phyloP scores from a whole-genome alignment of 2,113 vertebrate genomes.

The Megatriorchis doriae region DNA sequence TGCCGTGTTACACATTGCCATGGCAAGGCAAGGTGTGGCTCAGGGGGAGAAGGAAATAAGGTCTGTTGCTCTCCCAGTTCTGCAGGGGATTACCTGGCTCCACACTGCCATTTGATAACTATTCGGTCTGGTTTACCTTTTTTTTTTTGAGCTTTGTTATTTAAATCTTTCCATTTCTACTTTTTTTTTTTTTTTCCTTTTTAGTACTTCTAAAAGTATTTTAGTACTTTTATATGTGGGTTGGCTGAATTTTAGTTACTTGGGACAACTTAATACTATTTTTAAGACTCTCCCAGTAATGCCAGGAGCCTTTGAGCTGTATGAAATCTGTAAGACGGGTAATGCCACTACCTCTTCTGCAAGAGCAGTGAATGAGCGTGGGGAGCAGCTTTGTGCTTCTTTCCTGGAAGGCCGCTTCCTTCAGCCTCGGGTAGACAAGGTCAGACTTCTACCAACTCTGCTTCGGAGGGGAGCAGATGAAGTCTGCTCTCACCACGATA shows the following conservation, averaged over 20 bases:
- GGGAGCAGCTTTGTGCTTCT: not conserved
- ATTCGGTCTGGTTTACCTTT: not conserved
- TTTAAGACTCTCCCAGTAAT: not conserved
- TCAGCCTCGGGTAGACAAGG: not conserved
- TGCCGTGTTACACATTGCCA: not conserved
- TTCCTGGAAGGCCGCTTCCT: not conserved
- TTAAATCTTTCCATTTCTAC: not conserved
- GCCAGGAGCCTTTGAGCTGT: not conserved
- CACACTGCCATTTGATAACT: not conserved
- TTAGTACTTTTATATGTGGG: not conserved
- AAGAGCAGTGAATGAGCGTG: not conserved
- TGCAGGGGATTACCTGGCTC: not conserved
- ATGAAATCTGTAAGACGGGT: not conserved
- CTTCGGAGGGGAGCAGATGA: not conserved
- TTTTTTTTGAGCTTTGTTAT: not conserved
- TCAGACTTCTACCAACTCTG: not conserved
- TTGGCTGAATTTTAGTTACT: not conserved
- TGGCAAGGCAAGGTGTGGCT: not conserved
- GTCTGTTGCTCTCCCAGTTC: not conserved
- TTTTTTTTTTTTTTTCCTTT: not conserved
- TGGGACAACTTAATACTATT: not conserved
- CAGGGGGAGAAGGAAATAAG: not conserved
- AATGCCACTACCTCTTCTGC: not conserved
- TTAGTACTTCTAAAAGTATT: not conserved
- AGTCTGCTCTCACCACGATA: not conserved